phyloP scores from a whole-genome alignment of 2,797 vertebrate genomes.

The Lithobates sylvaticus region DNA sequence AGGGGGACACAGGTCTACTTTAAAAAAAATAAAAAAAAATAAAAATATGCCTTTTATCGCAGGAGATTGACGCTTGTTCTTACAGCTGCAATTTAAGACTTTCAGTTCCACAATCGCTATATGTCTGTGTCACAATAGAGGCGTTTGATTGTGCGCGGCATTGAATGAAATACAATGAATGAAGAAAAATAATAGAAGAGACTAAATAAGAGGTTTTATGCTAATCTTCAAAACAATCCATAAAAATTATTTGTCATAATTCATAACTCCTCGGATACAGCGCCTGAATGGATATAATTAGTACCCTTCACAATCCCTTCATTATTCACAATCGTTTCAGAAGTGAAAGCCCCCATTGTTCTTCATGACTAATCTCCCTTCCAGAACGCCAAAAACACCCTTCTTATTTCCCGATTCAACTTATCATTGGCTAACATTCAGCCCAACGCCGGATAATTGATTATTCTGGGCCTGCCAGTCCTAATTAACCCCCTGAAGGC shows the following conservation, averaged over 20 bases:
- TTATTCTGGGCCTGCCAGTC: constrained; percentile 36
- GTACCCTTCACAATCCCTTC: constrained; percentile 54
- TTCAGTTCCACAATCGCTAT: too few relatives aligned
- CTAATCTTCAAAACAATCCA: constrained; percentile 58
- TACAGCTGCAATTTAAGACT: too few relatives aligned
- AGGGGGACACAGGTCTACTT: too few relatives aligned
- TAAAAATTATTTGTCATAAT: constrained; percentile 40
- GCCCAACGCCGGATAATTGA: constrained; percentile 38
- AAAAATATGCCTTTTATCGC: too few relatives aligned
- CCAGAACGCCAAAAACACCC: constrained; percentile 36
- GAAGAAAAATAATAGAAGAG: constrained; percentile 49
- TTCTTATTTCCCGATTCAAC: constrained; percentile 49
- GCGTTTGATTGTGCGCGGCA: constrained; percentile 14
- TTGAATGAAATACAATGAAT: constrained; percentile 43
- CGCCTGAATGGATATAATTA: constrained; percentile 57
- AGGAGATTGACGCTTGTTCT: too few relatives aligned
- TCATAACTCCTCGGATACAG: constrained; percentile 49
- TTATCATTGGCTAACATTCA: constrained; percentile 39
- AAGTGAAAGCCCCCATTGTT: constrained; percentile 47
- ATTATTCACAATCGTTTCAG: constrained; percentile 53
- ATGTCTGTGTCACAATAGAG: too few relatives aligned
- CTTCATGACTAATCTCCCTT: constrained; percentile 52
- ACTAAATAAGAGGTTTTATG: constrained; percentile 51
- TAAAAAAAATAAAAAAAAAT: too few relatives aligned
- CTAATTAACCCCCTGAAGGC: constrained; percentile 47